Evolutionary conservation across 2,888 invertebrate species (phyloP), one percentile per base, ranked within the genome.

Genomic region (Nephrotoma flavescens): DNA sequence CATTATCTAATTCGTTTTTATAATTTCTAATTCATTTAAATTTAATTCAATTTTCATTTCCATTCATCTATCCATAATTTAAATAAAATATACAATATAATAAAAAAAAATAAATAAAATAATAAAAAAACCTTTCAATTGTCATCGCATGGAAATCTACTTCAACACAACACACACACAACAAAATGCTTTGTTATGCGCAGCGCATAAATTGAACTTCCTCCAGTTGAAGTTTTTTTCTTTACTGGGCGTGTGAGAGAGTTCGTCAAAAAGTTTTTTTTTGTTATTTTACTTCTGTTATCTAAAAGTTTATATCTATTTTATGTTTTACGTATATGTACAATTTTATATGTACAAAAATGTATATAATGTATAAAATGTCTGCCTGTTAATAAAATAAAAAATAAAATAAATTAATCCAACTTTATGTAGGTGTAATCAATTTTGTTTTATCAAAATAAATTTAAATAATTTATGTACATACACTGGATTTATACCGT

Each of bases 161-260:
- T 71, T 71, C 31, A 71, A 71, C 71, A 71, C 5, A 71, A 31
- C 42, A 84, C n/a, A 84, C n/a, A 84, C 42, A 84, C 19, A 83
- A 19, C n/a, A 84, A 84, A 85, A 44, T 19, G 85, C 44, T 85
- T 85, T 44, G 42, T 44, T 85, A 85, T 85, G 85, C 85, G 85
- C 85, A 44, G 85, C 85, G 85, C 85, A 44, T 85, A 85, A 85
- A 42, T 44, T 85, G 44, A 85, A 85, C 85, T 85, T 85, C 85
- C 85, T 85, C 85, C 85, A 19, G 85, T 9, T n/a, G 42, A 42
- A 42, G 41, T 84, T 84, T 84, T 84, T 84, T 84, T 84, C 84
- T 84, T 44, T 85, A 44, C 44, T 85, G 85, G 85, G 85, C 85
- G 85, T 85, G 85, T 85, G 85, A 85, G 85, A 84, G 84, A 84